Base-by-base conservation (phyloP, 2,113 vertebrate species). In the Atlantisia rogersi region DNA sequence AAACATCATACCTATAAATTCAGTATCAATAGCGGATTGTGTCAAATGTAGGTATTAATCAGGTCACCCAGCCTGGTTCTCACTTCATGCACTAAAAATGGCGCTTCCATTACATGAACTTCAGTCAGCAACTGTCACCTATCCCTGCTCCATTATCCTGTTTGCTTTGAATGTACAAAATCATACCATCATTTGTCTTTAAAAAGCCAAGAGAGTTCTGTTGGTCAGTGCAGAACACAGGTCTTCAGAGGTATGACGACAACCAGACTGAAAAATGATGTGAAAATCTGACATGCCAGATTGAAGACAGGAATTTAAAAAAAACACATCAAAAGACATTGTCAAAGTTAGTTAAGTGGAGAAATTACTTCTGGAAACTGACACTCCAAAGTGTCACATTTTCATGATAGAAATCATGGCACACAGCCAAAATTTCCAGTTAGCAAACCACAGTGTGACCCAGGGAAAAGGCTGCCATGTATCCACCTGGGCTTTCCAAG, bases 251-350 rank as follows among this genome's bases (percentile, higher is more conserved):
- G 63, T 10, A 50, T 3, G 12, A 55, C 17, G 83, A 77, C 40
- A 56, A 69, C 86, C 68, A 67, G 46, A 76, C 46, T 32, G 44
- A 70, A 64, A 91, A 85, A 68, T 10, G 32, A 88, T 16, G 56
- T 42, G 12, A 8, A 92, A 59, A 46, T 15, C 59, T 74, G 44
- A 52, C 59, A 32, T 3, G 37, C 0, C 0, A 0, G 1, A 31
- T 2, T 56, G 48, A 48, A 80, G 48, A 35, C 18, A 53, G 31
- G 55, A 26, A 44, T 44, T 71, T 39, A 4, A 74, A 81, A 81
- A 77, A 88, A 91, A 39, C 21, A 15, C 55, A 69, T 26, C 1
- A 11, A 21, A 32, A 26, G 6, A 44, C 76, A 92, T 46, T 53
- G 68, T 42, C 42, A 29, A 42, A 60, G 17, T 64, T 90, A 83